Percentiles rank a stretch among this genome's conserved stretches.
Conservation (phyloP, 2,113 vertebrate genomes). For the Laterallus jamaicensis region DNA sequence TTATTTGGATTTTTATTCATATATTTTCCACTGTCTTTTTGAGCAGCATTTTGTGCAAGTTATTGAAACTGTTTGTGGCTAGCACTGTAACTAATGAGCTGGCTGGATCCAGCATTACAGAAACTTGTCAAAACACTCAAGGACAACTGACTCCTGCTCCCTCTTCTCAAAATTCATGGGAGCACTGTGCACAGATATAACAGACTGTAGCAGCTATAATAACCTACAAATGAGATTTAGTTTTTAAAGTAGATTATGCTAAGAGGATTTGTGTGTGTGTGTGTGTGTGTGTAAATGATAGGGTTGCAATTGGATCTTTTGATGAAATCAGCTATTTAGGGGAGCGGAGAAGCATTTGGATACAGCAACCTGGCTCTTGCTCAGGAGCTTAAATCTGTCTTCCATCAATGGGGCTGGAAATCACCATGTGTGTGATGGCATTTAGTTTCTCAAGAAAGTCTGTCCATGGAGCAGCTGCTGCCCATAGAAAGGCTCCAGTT, state of each 20-base stretch:
- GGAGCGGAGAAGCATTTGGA: neutral
- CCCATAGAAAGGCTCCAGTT: neutral
- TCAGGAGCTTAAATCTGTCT: neutral
- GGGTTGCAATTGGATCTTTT: slow-evolving; percentile 22
- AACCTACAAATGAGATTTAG: slow-evolving; percentile 36
- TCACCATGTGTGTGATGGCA: neutral
- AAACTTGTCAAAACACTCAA: neutral
- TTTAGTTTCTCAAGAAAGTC: neutral
- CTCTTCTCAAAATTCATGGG: neutral
- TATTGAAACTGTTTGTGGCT: neutral
- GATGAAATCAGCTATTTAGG: slow-evolving; percentile 13
- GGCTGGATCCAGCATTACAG: neutral
- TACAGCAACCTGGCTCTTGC: neutral
- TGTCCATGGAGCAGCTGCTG: neutral
- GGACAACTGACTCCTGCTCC: neutral
- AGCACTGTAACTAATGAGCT: neutral
- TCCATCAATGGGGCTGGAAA: neutral
- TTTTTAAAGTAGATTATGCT: slow-evolving; percentile 29
- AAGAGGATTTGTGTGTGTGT: neutral
- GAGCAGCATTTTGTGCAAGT: neutral
- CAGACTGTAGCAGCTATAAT: slow-evolving; percentile 3
- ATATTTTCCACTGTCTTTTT: slow-evolving; percentile 6
- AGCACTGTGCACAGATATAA: neutral
- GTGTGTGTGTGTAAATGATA: neutral
- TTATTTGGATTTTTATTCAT: neutral